A percentile compares a stretch with the other conserved stretches of the same genome.
These are phyloP conservation scores for Stenotaenia linearis DNA, from an alignment of 2,888 invertebrate genomes.

Conservation along the genomic window DNA sequence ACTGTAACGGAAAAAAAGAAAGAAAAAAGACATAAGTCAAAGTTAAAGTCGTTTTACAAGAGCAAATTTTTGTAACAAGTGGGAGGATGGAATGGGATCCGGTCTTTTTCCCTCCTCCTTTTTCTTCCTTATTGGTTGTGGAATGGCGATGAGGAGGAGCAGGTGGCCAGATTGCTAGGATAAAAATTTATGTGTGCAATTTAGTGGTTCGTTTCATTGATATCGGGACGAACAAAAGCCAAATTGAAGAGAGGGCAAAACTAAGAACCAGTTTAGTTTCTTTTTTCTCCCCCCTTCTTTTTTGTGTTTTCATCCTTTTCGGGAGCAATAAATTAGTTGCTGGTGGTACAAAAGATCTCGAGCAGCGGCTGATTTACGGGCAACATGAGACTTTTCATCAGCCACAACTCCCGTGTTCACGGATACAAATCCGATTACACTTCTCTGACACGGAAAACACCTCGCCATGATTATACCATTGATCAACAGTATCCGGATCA, in stretches of 20 bases:
- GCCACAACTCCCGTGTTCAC: background rate
- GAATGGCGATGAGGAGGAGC: background rate
- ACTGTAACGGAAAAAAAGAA: conserved; percentile 55
- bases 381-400: background rate
- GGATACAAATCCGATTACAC: background rate
- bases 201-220: background rate
- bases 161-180: background rate
- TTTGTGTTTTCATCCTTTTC: background rate
- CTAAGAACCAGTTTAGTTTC: background rate
- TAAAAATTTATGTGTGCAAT: background rate
- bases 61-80: background rate
- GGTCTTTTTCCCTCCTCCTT: background rate
- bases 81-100: background rate
- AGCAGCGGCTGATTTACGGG: background rate
- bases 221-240: background rate
- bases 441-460: background rate
- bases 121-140: background rate
- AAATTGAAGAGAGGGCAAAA: background rate
- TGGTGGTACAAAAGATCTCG: background rate
- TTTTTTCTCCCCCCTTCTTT: background rate
- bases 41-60: background rate
- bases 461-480: background rate
- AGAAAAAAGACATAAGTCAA: conserved; percentile 17
- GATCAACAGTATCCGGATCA: background rate
- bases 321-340: background rate